Evolutionary conservation across 2,797 vertebrate genomes (phyloP), one percentile per base, ranked within the genome.

Genomic region (Pampus argenteus): DNA sequence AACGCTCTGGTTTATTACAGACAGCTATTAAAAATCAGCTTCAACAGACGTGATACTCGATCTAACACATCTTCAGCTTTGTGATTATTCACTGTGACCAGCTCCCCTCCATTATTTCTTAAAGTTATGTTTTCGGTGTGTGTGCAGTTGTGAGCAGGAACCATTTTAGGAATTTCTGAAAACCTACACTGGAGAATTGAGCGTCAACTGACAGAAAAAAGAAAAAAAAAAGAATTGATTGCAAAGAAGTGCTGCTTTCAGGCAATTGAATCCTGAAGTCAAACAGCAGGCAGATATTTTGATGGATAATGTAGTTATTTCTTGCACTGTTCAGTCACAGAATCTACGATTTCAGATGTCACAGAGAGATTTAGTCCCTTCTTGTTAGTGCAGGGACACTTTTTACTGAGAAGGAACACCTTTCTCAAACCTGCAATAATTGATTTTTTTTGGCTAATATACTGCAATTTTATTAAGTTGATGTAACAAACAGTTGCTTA

Each of bases 1-100:
- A 81, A 56, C 48, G 73, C 56, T 71, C 58, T 40, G 23, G 40
- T 80, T 72, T 71, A 78, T 81, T 80, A 72, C 45, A 51, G n/a
- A 36, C 31, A 34, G 25, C 56, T 68, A 28, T 80, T 74, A 70
- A 80, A 80, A 75, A 54, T 74, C 57, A 50, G 26, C 65, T 44
- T 52, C 38, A 67, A 57, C 61, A 76, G 56, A 44, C 40, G 69
- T 59, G 4, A 44, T 66, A 36, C 66, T 69, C 66, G 38, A 76
- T 66, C 64, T 23, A 42, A 64, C 49, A 34, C 47, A 49, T 75
- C 42, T 74, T 34, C 38, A 71, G 48, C 57, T 60, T 60, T 36
- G 64, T 63, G 47, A 63, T 65, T 67, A 14, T 13, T 72, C 60
- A 29, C 45, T 54, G 38, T 45, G 65, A 76, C 65, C 45, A 45